These are phyloP conservation scores for Poecilia gillii DNA, from an alignment of 2,797 vertebrate genomes.

Conservation along the genomic window DNA sequence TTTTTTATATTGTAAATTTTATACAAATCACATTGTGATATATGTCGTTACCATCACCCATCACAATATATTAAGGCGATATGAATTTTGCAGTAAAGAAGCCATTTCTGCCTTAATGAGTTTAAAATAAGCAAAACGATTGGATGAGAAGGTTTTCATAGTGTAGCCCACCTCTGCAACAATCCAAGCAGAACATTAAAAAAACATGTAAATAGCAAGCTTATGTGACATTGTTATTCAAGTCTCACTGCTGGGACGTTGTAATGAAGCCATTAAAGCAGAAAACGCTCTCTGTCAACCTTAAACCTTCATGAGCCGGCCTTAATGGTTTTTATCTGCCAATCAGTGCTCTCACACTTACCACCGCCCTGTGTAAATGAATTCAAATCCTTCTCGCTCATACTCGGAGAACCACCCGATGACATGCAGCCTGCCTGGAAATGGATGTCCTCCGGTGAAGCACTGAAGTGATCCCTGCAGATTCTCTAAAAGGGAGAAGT, in stretches of 20 bases:
- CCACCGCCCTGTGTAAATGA: constrained; percentile 61
- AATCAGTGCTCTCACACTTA: constrained; percentile 64
- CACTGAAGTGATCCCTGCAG: constrained; percentile 61
- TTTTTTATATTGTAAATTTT: too few species aligned
- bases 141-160: constrained; percentile 3
- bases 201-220: constrained; percentile 52
- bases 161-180: background rate
- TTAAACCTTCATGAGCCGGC: constrained; percentile 64
- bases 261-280: constrained; percentile 70
- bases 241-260: constrained; percentile 32
- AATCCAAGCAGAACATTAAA: constrained; percentile 20
- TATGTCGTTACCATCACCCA: too few species aligned
- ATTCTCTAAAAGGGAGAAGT: constrained; percentile 69
- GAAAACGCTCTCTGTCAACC: constrained; percentile 60
- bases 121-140: background rate
- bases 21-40: too few species aligned
- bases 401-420: constrained; percentile 37
- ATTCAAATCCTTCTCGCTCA: constrained; percentile 69
- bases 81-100: background rate
- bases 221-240: constrained; percentile 33
- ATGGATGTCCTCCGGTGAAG: constrained; percentile 66
- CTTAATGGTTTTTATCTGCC: constrained; percentile 73
- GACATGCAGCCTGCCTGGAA: constrained; percentile 63
- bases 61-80: too few species aligned
- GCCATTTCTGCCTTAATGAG: background rate